Evolutionary conservation across 2,113 vertebrate genomes (phyloP).

Genomic region (Peucedramus taeniatus): DNA sequence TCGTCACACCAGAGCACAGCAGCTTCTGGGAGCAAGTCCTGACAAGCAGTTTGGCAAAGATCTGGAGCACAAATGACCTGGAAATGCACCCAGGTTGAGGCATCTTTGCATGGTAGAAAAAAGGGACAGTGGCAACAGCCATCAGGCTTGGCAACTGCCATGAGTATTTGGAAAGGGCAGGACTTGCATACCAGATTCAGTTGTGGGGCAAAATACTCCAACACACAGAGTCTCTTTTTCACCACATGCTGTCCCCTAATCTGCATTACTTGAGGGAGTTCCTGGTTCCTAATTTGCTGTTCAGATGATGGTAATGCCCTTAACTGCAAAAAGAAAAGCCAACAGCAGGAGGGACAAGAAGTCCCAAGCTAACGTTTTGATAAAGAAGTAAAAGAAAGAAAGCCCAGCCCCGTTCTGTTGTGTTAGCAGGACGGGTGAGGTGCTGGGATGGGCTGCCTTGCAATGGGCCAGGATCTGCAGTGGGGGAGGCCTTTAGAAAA

Average conservation of each 20-base stretch:
- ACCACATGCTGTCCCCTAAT: not conserved
- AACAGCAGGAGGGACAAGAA: not conserved
- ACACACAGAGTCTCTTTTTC: not conserved
- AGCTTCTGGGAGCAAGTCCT: not conserved
- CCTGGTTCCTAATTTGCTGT: not conserved
- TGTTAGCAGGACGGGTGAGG: not conserved
- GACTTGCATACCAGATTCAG: not conserved
- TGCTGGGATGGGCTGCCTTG: not conserved
- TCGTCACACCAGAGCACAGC: not conserved
- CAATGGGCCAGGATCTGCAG: not conserved
- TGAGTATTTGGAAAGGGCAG: not conserved
- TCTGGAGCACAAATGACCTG: not conserved
- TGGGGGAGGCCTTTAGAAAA: not conserved
- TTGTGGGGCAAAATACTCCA: not conserved
- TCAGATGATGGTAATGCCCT: not conserved
- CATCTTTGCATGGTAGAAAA: not conserved
- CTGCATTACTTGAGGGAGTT: not conserved
- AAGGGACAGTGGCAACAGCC: not conserved
- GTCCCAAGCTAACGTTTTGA: not conserved
- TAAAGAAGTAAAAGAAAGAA: not conserved
- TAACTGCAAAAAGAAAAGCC: not conserved
- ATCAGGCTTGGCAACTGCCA: not conserved
- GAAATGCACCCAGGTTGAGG: rapidly evolving
- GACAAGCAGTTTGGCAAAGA: not conserved
- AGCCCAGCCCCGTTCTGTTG: rapidly evolving